These are phyloP conservation scores for Florisuga fusca DNA, from an alignment of 2,797 vertebrate genomes.

Conservation along the genomic window DNA sequence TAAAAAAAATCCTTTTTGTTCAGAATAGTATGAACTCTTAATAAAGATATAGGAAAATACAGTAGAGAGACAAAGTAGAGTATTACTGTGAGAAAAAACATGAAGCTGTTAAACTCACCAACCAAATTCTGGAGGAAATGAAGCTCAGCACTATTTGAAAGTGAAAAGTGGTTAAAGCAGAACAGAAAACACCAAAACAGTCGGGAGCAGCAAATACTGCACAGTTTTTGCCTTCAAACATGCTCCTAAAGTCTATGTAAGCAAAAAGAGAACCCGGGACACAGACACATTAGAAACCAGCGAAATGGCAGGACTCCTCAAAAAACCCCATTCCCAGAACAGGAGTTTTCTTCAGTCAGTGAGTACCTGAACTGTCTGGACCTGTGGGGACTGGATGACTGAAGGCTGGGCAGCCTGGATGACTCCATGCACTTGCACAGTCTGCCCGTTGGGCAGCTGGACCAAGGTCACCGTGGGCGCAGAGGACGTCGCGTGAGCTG, in stretches of 20 bases:
- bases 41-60: background rate
- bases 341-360: conserved; percentile 56
- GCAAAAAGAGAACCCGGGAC: background rate
- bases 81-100: background rate
- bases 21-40: background rate
- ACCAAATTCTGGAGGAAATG: conserved; percentile 28
- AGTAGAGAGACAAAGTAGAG: background rate
- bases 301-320: background rate
- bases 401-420: conserved; percentile 98
- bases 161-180: conserved; percentile 11
- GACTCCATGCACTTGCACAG: conserved; percentile 97
- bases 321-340: background rate
- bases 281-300: conserved; percentile 3
- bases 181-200: background rate
- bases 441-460: conserved; percentile 97
- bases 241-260: background rate
- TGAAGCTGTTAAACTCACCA: background rate
- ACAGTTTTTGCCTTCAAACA: background rate
- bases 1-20: background rate
- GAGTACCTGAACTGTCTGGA: conserved; percentile 95
- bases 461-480: conserved; percentile 94
- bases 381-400: conserved; percentile 97
- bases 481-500: conserved; percentile 89
- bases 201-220: background rate
- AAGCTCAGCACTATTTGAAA: conserved; percentile 29